Conservation (phyloP, 2,888 invertebrate species). For the Andrena bucephala region DNA sequence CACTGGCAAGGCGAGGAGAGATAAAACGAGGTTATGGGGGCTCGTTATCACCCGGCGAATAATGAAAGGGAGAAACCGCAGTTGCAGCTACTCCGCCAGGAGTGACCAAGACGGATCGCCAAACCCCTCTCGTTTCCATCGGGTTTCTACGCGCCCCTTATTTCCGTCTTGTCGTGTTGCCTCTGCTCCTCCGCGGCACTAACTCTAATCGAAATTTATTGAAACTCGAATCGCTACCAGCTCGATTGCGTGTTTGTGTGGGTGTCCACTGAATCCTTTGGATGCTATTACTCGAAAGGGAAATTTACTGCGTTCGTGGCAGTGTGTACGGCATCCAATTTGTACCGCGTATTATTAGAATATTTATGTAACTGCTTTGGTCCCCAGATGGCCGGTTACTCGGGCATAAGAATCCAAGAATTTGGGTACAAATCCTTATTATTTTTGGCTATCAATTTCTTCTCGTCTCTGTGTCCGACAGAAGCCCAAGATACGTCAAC, state of each 20-base stretch:
- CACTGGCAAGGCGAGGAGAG: slow-evolving; percentile 12
- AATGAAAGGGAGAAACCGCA: slow-evolving; percentile 23
- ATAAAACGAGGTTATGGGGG: slow-evolving; percentile 69
- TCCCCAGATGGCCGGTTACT: neutral
- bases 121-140: slow-evolving; percentile 19
- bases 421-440: neutral
- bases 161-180: slow-evolving; percentile 10
- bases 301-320: slow-evolving; percentile 32
- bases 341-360: slow-evolving; percentile 28
- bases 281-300: slow-evolving; percentile 22
- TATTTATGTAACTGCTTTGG: slow-evolving; percentile 9
- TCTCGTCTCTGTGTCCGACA: too few relatives aligned
- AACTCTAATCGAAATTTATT: slow-evolving; percentile 71
- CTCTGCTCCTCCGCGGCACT: slow-evolving; percentile 1
- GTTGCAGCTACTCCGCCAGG: slow-evolving; percentile 19
- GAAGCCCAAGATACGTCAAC: too few relatives aligned
- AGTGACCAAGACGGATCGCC: slow-evolving; percentile 49
- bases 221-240: slow-evolving; percentile 52
- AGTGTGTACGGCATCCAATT: slow-evolving; percentile 14
- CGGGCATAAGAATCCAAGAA: neutral
- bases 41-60: slow-evolving; percentile 65
- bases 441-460: neutral
- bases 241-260: slow-evolving; percentile 29
- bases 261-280: slow-evolving; percentile 15
- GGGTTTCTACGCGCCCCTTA: neutral